Percentiles rank a stretch among this genome's conserved stretches.
Conservation (phyloP, 2,113 vertebrate species). For the Falco punctatus region DNA sequence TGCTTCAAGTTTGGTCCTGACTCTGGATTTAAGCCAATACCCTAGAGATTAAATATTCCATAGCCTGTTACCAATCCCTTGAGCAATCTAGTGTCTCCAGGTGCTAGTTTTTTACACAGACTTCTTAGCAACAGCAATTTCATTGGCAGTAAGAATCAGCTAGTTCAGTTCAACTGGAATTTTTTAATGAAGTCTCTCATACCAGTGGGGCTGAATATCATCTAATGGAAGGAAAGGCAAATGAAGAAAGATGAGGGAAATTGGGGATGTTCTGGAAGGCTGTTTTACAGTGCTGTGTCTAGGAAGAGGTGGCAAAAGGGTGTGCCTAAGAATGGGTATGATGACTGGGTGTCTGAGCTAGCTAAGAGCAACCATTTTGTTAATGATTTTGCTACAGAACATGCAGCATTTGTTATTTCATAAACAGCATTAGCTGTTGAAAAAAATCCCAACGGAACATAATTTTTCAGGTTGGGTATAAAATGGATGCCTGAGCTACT, state of each 20-base stretch:
- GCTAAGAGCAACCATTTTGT: neutral
- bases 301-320: neutral
- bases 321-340: neutral
- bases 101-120: slow-evolving; percentile 30
- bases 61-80: slow-evolving; percentile 44
- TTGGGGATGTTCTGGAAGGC: neutral
- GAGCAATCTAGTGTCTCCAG: slow-evolving; percentile 44
- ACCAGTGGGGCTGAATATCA: neutral
- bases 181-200: slow-evolving; percentile 53
- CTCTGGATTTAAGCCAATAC: slow-evolving; percentile 45
- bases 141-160: neutral
- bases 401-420: neutral
- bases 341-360: neutral
- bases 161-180: slow-evolving; percentile 34
- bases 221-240: neutral
- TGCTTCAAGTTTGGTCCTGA: slow-evolving; percentile 33
- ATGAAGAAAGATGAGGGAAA: neutral
- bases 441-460: neutral
- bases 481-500: neutral
- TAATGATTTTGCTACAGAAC: neutral
- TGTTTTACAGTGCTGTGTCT: neutral
- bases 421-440: neutral
- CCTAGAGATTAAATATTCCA: slow-evolving; percentile 49
- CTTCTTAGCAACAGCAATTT: slow-evolving; percentile 30
- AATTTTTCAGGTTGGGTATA: neutral